Base-by-base conservation (phyloP, 1,140 invertebrate genomes). In the Macrocentrus cingulum region DNA sequence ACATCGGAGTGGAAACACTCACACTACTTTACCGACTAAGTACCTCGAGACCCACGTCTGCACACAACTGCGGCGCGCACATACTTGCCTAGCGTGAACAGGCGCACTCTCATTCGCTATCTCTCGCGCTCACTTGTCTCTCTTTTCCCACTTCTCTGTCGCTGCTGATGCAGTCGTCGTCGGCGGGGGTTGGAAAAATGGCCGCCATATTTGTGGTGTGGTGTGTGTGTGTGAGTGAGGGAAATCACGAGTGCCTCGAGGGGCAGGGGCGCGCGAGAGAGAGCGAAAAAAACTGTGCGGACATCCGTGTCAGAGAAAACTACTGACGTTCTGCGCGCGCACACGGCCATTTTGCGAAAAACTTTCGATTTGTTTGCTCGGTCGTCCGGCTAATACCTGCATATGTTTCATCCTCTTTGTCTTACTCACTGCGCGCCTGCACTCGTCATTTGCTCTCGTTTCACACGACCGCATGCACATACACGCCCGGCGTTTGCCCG, bases 321-420 rank as follows among this genome's bases (percentile, higher is more conserved):
- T 29, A 9, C 4, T 29, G 25, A 29, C 25, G 25, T n/a, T n/a
- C n/a, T n/a, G n/a, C n/a, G n/a, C n/a, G n/a, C n/a, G n/a, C n/a
- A n/a, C n/a, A n/a, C 77, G 77, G 77, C 77, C 77, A 79, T 80
- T 80, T 80, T 80, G 75, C 70, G 75, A 79, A 79, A 80, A 79
- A 78, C 69, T 79, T 76, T 79, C 69, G 74, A 76, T 73, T 75
- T 74, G 74, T 75, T 74, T 73, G 72, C 39, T 19, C 41, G 37
- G 15, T 53, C 50, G 36, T 52, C 32, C 42, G 62, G 65, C 69
- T 74, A 75, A 75, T 74, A 70, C 72, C 65, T 63, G 46, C 71
- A 68, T 75, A 75, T 76, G 71, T 68, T 70, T 65, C 71, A 69
- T 67, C 41, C 44, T 42, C 45, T 73, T 63, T 67, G 59, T 63